These are phyloP conservation scores for Rambutsinella grinnellia DNA, from an alignment of 2,888 invertebrate species.

Conservation along the genomic window DNA sequence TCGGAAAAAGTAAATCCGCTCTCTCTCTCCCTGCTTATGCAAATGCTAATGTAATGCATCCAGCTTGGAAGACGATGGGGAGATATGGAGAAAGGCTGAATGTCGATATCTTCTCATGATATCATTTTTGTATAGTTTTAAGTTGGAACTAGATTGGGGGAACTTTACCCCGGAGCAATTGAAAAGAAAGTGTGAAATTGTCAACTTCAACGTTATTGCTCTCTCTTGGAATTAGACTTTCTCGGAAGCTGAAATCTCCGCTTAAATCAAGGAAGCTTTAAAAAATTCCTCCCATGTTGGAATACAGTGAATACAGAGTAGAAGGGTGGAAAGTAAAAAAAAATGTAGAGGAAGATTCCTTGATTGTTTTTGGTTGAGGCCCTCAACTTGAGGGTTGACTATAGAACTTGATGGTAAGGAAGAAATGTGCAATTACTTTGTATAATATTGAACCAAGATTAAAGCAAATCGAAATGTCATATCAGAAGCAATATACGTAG, in stretches of 20 bases:
- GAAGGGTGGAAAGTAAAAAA: too few relatives aligned
- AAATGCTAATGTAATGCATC: slow-evolving; percentile 51
- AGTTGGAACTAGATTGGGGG: slow-evolving; percentile 20
- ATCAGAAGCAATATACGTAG: too few relatives aligned
- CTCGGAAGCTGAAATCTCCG: slow-evolving; percentile 26
- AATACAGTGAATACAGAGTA: too few relatives aligned
- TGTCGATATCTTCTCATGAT: slow-evolving; percentile 13
- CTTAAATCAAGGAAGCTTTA: too few relatives aligned
- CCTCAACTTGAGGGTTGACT: too few relatives aligned
- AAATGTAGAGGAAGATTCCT: too few relatives aligned
- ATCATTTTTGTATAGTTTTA: not conserved
- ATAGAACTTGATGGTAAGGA: too few relatives aligned
- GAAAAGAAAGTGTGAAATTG: slow-evolving; percentile 47
- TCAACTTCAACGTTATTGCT: slow-evolving; percentile 22
- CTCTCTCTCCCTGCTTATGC: slow-evolving; percentile 43
- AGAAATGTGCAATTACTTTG: too few relatives aligned
- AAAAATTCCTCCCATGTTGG: too few relatives aligned
- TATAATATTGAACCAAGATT: too few relatives aligned
- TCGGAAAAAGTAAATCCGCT: slow-evolving; percentile 44
- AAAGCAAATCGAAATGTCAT: too few relatives aligned
- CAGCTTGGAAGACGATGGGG: slow-evolving; percentile 24
- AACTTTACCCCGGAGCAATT: slow-evolving; percentile 33
- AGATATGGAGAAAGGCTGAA: slow-evolving; percentile 11
- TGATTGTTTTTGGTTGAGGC: too few relatives aligned
- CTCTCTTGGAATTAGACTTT: slow-evolving; percentile 47